Percentiles rank a stretch among this genome's conserved stretches.
Evolutionary conservation across 2,888 invertebrate genomes (phyloP).

Genomic region (Habrosyne pyritoides): DNA sequence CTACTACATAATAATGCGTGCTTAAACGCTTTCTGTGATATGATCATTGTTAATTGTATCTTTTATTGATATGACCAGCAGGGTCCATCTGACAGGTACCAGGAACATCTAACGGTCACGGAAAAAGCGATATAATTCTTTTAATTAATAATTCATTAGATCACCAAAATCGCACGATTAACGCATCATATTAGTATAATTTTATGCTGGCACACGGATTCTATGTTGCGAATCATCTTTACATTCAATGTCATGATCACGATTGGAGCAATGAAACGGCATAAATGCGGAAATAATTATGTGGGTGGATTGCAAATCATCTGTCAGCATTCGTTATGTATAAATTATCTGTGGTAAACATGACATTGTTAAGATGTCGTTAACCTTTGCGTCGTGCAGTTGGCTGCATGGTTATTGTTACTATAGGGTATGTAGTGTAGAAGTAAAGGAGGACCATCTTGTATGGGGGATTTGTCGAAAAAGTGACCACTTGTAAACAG

Average conservation of each 20-base stretch:
- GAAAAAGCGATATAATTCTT: neutral
- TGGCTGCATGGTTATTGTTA: neutral
- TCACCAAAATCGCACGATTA: slow-evolving; percentile 1
- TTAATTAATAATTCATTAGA: neutral
- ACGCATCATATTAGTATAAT: neutral
- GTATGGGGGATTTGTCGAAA: too few species aligned
- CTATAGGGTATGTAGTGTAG: neutral
- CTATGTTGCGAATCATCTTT: neutral
- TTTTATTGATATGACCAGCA: too few species aligned
- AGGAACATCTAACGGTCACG: too few species aligned
- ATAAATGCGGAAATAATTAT: neutral
- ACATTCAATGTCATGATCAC: slow-evolving; percentile 1
- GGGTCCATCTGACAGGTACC: too few species aligned
- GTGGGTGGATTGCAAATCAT: slow-evolving; percentile 1
- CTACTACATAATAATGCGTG: too few species aligned
- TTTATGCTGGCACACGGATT: neutral
- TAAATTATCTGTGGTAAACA: too few species aligned
- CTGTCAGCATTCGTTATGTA: neutral
- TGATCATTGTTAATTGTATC: too few species aligned
- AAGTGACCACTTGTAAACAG: too few species aligned
- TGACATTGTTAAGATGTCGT: neutral
- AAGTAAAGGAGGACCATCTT: too few species aligned
- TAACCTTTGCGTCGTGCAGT: neutral
- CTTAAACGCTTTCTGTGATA: too few species aligned
- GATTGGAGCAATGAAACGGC: neutral